Conservation (phyloP, 2,797 vertebrate species). For the Pipistrellus pipistrellus region DNA sequence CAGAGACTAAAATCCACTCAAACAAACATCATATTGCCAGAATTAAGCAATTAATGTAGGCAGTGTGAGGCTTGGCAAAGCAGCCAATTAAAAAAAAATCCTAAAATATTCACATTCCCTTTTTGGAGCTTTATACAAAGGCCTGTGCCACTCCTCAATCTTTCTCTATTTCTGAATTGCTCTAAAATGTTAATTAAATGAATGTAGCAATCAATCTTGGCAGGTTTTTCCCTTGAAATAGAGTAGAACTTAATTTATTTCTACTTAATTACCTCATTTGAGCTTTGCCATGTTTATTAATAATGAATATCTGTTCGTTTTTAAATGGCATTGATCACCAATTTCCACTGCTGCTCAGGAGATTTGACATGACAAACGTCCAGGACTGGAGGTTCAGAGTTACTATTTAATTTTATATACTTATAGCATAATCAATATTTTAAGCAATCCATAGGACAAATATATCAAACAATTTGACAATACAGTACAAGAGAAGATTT, state of each 20-base stretch:
- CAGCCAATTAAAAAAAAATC: background rate
- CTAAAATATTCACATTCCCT: constrained; percentile 21
- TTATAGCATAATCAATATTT: constrained; percentile 83
- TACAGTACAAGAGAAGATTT: constrained; percentile 72
- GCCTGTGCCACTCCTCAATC: background rate
- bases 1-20: constrained; percentile 39
- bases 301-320: constrained; percentile 81
- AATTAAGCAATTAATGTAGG: constrained; percentile 55
- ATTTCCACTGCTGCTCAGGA: constrained; percentile 68
- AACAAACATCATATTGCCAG: background rate
- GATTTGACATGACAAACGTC: constrained; percentile 81
- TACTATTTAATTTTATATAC: constrained; percentile 79
- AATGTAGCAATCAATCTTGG: constrained; percentile 70
- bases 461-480: constrained; percentile 82
- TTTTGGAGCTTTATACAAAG: constrained; percentile 54
- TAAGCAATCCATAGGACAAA: constrained; percentile 83
- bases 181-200: constrained; percentile 74
- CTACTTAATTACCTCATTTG: constrained; percentile 77
- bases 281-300: constrained; percentile 80
- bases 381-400: constrained; percentile 73
- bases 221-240: constrained; percentile 59
- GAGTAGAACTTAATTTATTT: constrained; percentile 76
- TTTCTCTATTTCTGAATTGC: constrained; percentile 65
- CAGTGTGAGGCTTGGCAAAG: background rate
- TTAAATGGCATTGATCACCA: constrained; percentile 83